Evolutionary conservation across 2,888 invertebrate species (phyloP).

Genomic region (Drosophila ustulata): DNA sequence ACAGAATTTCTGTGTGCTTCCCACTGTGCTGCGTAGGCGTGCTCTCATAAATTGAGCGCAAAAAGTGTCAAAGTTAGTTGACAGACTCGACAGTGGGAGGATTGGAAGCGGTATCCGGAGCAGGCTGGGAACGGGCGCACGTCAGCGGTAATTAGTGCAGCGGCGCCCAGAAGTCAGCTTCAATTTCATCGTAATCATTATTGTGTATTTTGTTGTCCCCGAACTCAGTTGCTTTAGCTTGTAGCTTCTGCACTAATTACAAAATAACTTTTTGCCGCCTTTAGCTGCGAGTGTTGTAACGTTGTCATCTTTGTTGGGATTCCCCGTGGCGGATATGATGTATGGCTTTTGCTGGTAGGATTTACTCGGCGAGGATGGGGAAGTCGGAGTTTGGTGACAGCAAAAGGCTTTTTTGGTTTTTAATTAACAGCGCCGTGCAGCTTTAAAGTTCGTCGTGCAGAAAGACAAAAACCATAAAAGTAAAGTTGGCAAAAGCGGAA

Average conservation of each 20-base stretch:
- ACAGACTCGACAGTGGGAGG: conserved; percentile 52
- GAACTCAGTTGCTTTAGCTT: conserved; percentile 28
- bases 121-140: conserved; percentile 24
- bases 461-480: conserved; percentile 7
- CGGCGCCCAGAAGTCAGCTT: conserved; percentile 70
- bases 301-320: conserved; percentile 73
- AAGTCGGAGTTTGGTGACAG: conserved; percentile 47
- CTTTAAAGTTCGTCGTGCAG: conserved; percentile 37
- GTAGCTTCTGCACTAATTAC: conserved; percentile 73
- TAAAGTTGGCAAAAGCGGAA: conserved; percentile 2
- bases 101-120: neutral
- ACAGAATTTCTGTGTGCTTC: conserved; percentile 26
- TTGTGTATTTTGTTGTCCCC: conserved; percentile 36
- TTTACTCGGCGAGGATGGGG: conserved; percentile 26
- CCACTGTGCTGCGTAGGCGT: conserved; percentile 16
- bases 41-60: conserved; percentile 72
- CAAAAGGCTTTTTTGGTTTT: conserved; percentile 58
- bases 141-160: conserved; percentile 78
- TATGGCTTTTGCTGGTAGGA: conserved; percentile 70
- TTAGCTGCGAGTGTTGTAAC: conserved; percentile 49
- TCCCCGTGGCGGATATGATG: conserved; percentile 73
- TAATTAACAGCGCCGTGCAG: conserved; percentile 61
- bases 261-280: conserved; percentile 71
- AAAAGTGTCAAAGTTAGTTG: conserved; percentile 80
- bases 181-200: conserved; percentile 63